Evolutionary conservation across 2,113 vertebrate species (phyloP).

Genomic region (Prochilodus magdalenae): DNA sequence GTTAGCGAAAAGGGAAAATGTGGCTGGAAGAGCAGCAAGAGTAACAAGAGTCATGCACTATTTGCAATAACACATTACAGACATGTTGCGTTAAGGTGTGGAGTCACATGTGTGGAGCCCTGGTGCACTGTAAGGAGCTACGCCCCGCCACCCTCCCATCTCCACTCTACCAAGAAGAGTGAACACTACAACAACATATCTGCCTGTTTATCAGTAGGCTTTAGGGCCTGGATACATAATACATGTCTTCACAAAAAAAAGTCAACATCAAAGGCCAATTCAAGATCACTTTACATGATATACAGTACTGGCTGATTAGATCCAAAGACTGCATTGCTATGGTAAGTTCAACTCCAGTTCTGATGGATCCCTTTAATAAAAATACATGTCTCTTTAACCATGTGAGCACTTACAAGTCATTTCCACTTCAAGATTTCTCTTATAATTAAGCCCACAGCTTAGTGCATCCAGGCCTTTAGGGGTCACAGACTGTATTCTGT

Average conservation of each 20-base stretch:
- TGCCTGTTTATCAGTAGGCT: slow-evolving; percentile 7
- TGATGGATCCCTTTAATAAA: background rate
- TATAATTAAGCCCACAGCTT: background rate
- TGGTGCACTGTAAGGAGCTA: slow-evolving; percentile 48
- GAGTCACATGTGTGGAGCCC: slow-evolving; percentile 37
- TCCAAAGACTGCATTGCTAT: background rate
- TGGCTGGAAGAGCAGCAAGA: slow-evolving; percentile 84
- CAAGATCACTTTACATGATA: background rate
- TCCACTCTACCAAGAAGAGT: slow-evolving; percentile 17
- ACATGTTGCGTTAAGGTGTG: slow-evolving; percentile 63
- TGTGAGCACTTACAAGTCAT: background rate
- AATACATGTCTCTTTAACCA: background rate
- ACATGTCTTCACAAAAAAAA: background rate
- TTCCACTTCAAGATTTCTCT: background rate
- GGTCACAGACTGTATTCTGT: slow-evolving; percentile 27
- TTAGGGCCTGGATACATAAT: slow-evolving; percentile 34
- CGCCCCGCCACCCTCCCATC: slow-evolving; percentile 30
- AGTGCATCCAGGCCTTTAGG: slow-evolving; percentile 30
- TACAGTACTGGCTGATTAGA: background rate
- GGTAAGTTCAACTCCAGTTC: background rate
- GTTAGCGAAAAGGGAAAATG: slow-evolving; percentile 85
- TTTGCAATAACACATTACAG: slow-evolving; percentile 71
- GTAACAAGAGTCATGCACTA: slow-evolving; percentile 78
- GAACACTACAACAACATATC: slow-evolving; percentile 33
- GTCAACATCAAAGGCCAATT: background rate